These are phyloP conservation scores for Brachionus calyciflorus DNA, from an alignment of 1,140 invertebrate genomes.

Conservation along the genomic window DNA sequence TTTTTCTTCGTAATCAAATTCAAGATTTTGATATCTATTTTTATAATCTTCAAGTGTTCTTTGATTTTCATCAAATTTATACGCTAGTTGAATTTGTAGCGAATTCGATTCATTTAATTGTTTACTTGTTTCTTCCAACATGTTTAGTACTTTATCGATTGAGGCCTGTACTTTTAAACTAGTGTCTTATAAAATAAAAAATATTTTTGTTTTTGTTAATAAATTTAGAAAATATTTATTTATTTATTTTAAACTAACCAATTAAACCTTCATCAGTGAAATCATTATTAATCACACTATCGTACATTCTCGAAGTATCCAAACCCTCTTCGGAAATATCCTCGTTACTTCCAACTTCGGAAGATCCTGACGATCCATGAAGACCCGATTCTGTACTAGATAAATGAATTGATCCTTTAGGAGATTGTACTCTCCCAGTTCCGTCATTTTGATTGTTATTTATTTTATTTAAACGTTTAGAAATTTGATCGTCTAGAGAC, in stretches of 20 bases:
- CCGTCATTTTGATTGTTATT: background rate
- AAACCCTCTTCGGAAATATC: constrained; percentile 24
- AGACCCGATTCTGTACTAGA: constrained; percentile 27
- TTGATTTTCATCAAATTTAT: constrained; percentile 15
- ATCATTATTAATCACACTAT: background rate
- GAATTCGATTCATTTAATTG: constrained; percentile 10
- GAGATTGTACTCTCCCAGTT: background rate
- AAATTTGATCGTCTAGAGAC: constrained; percentile 8
- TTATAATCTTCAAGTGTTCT: constrained; percentile 13
- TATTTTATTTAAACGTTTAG: background rate
- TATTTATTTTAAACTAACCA: background rate
- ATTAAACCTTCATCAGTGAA: constrained; percentile 15
- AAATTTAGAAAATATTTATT: background rate
- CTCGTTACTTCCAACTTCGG: background rate
- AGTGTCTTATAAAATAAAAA: background rate
- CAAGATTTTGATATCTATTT: background rate
- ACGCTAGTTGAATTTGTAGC: constrained; percentile 24
- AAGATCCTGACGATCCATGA: constrained; percentile 13
- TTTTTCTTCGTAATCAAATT: constrained; percentile 1
- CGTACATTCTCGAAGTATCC: constrained; percentile 19
- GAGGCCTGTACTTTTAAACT: constrained; percentile 2
- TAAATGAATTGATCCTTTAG: background rate
- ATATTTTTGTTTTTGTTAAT: background rate
- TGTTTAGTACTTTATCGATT: constrained; percentile 28
- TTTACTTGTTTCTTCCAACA: constrained; percentile 6